A percentile compares a stretch with the other conserved stretches of the same genome.
Conservation (phyloP, 1,140 invertebrate species). For the Leptonema lineaticorne region DNA sequence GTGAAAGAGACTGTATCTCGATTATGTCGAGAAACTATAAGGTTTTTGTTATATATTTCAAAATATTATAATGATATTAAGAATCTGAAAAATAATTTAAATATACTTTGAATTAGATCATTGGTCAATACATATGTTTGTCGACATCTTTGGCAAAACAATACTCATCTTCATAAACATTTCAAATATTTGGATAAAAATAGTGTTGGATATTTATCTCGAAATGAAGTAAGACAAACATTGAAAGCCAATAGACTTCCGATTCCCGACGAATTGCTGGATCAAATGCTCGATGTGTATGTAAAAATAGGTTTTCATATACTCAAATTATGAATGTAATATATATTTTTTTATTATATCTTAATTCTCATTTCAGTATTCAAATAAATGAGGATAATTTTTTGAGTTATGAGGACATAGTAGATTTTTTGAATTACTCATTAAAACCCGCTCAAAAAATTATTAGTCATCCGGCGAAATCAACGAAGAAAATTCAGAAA, state of each 20-base stretch:
- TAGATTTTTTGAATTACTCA: constrained; percentile 37
- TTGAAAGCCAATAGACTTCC: constrained; percentile 67
- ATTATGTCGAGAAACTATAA: constrained; percentile 54
- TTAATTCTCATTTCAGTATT: constrained; percentile 27
- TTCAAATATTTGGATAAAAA: constrained; percentile 63
- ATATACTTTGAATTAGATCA: constrained; percentile 46
- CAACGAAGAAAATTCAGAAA: constrained; percentile 29
- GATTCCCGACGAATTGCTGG: constrained; percentile 64
- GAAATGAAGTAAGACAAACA: constrained; percentile 60
- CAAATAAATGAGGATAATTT: constrained; percentile 11
- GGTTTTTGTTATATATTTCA: constrained; percentile 42
- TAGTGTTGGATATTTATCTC: constrained; percentile 58
- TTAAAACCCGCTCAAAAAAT: constrained; percentile 33
- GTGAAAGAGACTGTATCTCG: constrained; percentile 50
- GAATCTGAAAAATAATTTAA: not conserved
- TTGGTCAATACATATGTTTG: constrained; percentile 69
- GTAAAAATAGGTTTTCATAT: constrained; percentile 39
- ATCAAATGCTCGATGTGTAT: constrained; percentile 69
- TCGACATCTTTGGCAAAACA: constrained; percentile 68
- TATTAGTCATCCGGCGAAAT: constrained; percentile 28
- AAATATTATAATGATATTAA: constrained; percentile 6
- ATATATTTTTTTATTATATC: not conserved
- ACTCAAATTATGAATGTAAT: not conserved
- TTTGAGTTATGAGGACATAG: constrained; percentile 22
- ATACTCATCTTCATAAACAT: constrained; percentile 65